Percentiles rank a stretch among this genome's conserved stretches.
Evolutionary conservation across 2,888 invertebrate genomes (phyloP).

Genomic region (Diachrysia chrysitis): DNA sequence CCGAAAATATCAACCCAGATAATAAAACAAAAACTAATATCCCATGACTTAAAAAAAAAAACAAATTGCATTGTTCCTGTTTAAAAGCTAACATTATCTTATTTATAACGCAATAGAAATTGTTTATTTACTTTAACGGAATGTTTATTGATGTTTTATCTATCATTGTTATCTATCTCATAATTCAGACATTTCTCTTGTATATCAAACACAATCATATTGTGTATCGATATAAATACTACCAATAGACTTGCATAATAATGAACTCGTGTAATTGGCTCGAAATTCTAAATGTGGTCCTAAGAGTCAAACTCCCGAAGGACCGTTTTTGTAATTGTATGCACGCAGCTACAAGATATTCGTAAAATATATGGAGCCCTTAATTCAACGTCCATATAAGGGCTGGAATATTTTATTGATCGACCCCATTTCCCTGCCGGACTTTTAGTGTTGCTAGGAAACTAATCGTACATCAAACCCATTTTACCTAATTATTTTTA

Average conservation of each 20-base stretch:
- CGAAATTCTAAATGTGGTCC: too few species aligned
- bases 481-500: constrained; percentile 1
- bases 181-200: constrained; percentile 15
- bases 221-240: background rate
- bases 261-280: background rate
- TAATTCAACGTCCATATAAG: background rate
- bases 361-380: background rate
- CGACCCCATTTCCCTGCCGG: background rate
- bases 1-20: background rate
- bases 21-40: background rate
- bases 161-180: constrained; percentile 22
- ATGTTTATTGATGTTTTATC: constrained; percentile 34
- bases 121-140: constrained; percentile 44
- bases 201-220: background rate
- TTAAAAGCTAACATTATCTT: constrained; percentile 14
- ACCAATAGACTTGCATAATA: background rate
- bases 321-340: background rate
- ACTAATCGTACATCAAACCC: background rate
- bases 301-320: background rate
- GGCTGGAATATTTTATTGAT: background rate
- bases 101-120: constrained; percentile 24
- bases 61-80: constrained; percentile 1
- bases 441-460: constrained; percentile 1
- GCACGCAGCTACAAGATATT: background rate
- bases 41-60: background rate